Percentiles rank a stretch among this genome's conserved stretches.
phyloP scores from a whole-genome alignment of 2,888 invertebrate genomes.

The Xestia rhomboidea region DNA sequence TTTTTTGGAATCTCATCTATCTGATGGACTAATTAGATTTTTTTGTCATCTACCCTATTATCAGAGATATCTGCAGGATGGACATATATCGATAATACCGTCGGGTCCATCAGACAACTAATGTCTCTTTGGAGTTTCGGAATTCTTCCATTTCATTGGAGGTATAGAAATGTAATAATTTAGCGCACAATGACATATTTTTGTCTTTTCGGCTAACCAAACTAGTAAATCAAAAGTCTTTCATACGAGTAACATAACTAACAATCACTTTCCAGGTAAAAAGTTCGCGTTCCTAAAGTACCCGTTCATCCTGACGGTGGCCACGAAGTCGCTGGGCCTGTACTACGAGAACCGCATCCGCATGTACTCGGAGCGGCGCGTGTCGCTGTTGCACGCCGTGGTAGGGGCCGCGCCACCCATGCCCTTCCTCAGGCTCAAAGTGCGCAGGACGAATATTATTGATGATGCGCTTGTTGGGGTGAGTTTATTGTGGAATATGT shows the following conservation, averaged over 20 bases:
- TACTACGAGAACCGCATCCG: conserved; percentile 98
- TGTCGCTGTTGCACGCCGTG: conserved; percentile 95
- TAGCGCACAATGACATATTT: background rate
- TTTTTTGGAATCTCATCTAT: too few relatives aligned
- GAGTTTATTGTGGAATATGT: conserved; percentile 66
- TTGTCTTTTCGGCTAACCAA: background rate
- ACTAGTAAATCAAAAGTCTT: background rate
- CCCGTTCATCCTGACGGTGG: conserved; percentile 97
- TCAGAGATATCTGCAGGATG: background rate
- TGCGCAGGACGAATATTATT: conserved; percentile 96
- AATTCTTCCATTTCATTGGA: background rate
- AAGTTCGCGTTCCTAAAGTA: conserved; percentile 97
- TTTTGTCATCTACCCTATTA: too few relatives aligned
- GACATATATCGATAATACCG: background rate
- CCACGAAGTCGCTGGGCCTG: conserved; percentile 97
- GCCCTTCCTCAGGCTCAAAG: conserved; percentile 96
- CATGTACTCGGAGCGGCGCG: conserved; percentile 97
- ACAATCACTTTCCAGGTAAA: conserved; percentile 78
- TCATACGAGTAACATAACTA: too few relatives aligned
- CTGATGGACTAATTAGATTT: too few relatives aligned
- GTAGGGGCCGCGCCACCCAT: conserved; percentile 95
- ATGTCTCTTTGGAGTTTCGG: background rate
- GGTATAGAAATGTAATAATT: background rate
- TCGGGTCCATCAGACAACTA: background rate
- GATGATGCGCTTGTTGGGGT: conserved; percentile 98